phyloP scores from a whole-genome alignment of 2,888 invertebrate species.

The Andrena chrysosceles region DNA sequence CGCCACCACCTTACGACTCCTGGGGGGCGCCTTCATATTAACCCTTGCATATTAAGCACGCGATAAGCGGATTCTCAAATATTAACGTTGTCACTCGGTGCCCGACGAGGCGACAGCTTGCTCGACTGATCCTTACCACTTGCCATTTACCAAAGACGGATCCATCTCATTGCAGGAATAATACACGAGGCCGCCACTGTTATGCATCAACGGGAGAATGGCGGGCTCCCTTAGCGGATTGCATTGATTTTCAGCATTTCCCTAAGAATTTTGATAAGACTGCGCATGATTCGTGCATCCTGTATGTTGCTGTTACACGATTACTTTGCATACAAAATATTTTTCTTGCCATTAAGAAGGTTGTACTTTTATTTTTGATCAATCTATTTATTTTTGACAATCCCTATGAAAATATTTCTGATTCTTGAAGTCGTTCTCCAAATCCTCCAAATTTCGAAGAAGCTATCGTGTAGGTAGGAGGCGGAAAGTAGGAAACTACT shows the following conservation, averaged over 20 bases:
- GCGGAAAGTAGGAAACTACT: constrained; percentile 52
- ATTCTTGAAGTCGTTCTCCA: not conserved
- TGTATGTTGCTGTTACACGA: no score
- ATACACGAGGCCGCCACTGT: constrained; percentile 60
- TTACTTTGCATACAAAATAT: not conserved
- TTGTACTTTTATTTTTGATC: no score
- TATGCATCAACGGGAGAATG: constrained; percentile 54
- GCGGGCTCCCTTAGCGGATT: constrained; percentile 29
- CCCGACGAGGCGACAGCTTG: constrained; percentile 60
- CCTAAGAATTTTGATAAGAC: not conserved
- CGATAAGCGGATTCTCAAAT: constrained; percentile 84
- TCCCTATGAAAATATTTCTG: no score
- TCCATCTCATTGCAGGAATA: constrained; percentile 69
- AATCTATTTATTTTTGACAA: no score
- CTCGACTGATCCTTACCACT: constrained; percentile 68
- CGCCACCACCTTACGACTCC: constrained; percentile 84
- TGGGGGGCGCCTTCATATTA: constrained; percentile 84
- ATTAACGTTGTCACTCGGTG: constrained; percentile 79
- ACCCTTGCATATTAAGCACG: constrained; percentile 83
- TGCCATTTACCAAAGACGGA: constrained; percentile 71
- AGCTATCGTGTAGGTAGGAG: constrained; percentile 15
- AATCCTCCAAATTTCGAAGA: not conserved
- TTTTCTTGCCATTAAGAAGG: not conserved
- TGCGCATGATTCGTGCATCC: no score
- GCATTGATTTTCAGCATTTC: not conserved